Conservation (phyloP, 2,797 vertebrate species). For the Heterohyrax brucei region DNA sequence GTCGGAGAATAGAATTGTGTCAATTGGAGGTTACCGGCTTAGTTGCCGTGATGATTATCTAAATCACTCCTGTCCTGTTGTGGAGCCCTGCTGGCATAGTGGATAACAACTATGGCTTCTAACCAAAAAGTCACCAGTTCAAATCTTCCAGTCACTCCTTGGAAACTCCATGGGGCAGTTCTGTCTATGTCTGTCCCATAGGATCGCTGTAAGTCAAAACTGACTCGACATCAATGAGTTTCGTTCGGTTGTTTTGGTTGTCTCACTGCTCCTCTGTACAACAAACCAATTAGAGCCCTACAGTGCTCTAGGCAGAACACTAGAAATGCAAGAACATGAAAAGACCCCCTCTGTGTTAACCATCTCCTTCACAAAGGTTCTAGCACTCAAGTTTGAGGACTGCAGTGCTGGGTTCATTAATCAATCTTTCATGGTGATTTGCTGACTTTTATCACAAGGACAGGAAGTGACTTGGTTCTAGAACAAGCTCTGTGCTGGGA, state of each 20-base stretch:
- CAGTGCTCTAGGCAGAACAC: background rate
- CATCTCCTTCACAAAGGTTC: background rate
- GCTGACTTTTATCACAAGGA: background rate
- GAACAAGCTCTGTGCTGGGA: background rate
- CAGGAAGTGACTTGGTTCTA: background rate
- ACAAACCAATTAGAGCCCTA: background rate
- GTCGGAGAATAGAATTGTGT: background rate
- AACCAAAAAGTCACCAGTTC: too few species aligned
- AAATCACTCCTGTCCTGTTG: background rate
- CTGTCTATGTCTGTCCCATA: too few species aligned
- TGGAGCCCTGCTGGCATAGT: too few species aligned
- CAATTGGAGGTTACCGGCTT: background rate
- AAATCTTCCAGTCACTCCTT: too few species aligned
- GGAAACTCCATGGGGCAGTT: too few species aligned
- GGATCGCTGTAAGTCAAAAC: too few species aligned
- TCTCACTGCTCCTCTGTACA: background rate
- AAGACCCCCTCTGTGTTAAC: background rate
- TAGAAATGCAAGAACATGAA: background rate
- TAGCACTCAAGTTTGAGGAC: background rate
- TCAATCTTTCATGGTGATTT: background rate
- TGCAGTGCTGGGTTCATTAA: background rate
- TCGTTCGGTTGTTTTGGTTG: background rate
- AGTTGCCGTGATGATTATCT: background rate
- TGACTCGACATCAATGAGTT: too few species aligned
- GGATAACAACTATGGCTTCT: too few species aligned